Conservation (phyloP, 2,888 invertebrate species). For the Chalcis sispes region DNA sequence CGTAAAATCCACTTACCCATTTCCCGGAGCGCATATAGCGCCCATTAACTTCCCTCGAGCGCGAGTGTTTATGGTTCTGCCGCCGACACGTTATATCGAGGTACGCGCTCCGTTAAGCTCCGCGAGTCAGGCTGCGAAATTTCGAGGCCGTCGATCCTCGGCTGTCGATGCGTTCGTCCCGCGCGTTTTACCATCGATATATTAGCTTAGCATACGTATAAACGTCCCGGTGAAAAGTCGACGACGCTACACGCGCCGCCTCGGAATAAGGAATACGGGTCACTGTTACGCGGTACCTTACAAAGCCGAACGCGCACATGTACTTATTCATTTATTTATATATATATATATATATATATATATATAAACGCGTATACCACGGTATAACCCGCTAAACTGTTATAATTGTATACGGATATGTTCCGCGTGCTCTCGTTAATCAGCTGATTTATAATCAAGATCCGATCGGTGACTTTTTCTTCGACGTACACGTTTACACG, state of each 20-base stretch:
- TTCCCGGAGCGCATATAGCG: slow-evolving; percentile 22
- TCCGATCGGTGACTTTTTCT: too few relatives aligned
- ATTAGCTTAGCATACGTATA: too few relatives aligned
- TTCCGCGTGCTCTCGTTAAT: neutral
- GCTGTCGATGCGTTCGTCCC: neutral
- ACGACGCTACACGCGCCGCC: too few relatives aligned
- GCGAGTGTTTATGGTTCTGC: slow-evolving; percentile 10
- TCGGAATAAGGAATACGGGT: slow-evolving; percentile 49
- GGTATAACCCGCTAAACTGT: slow-evolving; percentile 30
- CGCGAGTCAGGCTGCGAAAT: too few relatives aligned
- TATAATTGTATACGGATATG: slow-evolving; percentile 33
- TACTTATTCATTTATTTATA: too few relatives aligned
- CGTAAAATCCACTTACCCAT: slow-evolving; percentile 51
- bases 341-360: too few relatives aligned
- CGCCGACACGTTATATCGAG: neutral
- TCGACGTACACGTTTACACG: too few relatives aligned
- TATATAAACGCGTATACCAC: neutral
- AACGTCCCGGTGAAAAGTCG: too few relatives aligned
- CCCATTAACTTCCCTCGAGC: slow-evolving; percentile 4
- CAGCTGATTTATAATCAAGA: too few relatives aligned
- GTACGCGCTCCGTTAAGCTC: neutral
- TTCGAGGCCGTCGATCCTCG: slow-evolving; percentile 33
- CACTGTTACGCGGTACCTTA: slow-evolving; percentile 43
- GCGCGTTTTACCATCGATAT: slow-evolving; percentile 6
- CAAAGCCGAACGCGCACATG: too few relatives aligned